These are phyloP conservation scores for Pseudopodoces humilis DNA, from an alignment of 2,113 vertebrate genomes.

Conservation along the genomic window DNA sequence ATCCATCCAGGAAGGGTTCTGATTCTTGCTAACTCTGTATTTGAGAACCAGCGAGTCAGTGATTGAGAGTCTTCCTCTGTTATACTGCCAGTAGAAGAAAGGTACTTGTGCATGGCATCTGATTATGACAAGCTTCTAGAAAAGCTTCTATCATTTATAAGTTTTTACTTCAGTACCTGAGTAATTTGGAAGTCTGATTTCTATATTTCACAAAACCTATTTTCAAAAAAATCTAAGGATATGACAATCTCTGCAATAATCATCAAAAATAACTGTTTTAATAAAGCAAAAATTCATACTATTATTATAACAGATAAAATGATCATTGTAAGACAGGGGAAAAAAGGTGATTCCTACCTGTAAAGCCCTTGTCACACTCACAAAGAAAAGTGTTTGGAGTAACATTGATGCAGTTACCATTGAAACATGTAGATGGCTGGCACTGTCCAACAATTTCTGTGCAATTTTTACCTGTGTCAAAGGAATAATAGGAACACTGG, in stretches of 20 bases:
- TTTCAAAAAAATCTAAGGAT: background rate
- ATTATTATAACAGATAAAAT: background rate
- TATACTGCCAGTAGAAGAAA: background rate
- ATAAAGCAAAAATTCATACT: background rate
- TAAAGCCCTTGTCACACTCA: conserved; percentile 69
- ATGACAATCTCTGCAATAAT: background rate
- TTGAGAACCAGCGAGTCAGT: background rate
- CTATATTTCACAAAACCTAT: background rate
- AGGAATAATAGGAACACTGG: background rate
- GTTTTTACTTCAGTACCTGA: background rate
- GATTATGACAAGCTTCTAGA: background rate
- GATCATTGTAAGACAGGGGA: background rate
- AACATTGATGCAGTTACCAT: conserved; percentile 72
- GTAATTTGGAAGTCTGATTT: background rate
- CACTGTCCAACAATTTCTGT: conserved; percentile 80
- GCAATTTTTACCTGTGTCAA: conserved; percentile 78
- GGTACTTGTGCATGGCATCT: background rate
- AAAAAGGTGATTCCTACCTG: conserved; percentile 71
- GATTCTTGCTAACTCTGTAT: background rate
- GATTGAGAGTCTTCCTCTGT: background rate
- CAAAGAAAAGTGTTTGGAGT: conserved; percentile 74
- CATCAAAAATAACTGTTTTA: background rate
- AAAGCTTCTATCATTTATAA: background rate
- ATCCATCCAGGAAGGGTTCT: background rate
- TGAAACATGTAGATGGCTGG: conserved; percentile 65